A percentile compares a stretch with the other conserved stretches of the same genome.
Evolutionary conservation across 2,888 invertebrate species (phyloP).

Genomic region (Neria commutata): DNA sequence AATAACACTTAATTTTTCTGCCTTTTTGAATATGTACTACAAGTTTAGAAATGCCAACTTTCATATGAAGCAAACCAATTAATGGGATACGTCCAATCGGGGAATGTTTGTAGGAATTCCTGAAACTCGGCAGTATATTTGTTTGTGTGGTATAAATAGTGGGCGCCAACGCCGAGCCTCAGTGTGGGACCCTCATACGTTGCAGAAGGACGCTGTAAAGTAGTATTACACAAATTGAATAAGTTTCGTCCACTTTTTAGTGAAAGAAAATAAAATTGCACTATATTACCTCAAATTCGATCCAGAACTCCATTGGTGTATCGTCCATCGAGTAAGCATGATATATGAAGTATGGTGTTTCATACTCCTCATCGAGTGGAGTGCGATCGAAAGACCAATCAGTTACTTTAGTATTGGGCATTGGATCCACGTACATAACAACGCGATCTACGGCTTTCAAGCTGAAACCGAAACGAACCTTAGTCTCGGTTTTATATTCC

Average conservation of each 20-base stretch:
- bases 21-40: constrained; percentile 22
- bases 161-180: constrained; percentile 63
- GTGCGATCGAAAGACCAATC: constrained; percentile 50
- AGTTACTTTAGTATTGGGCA: constrained; percentile 34
- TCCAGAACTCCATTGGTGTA: constrained; percentile 47
- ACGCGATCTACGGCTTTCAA: constrained; percentile 49
- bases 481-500: constrained; percentile 21
- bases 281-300: constrained; percentile 44
- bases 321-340: constrained; percentile 42
- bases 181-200: constrained; percentile 41
- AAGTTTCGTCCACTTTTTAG: no score
- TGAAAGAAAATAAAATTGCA: background rate
- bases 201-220: constrained; percentile 27
- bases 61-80: constrained; percentile 64
- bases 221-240: no score
- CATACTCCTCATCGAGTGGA: constrained; percentile 35
- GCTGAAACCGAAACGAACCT: constrained; percentile 42
- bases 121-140: constrained; percentile 61
- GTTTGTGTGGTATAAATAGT: constrained; percentile 63
- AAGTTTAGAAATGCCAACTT: constrained; percentile 49
- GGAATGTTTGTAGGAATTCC: constrained; percentile 62
- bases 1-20: constrained; percentile 26
- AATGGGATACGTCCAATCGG: constrained; percentile 65
- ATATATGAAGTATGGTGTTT: constrained; percentile 49
- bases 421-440: constrained; percentile 49